These are phyloP conservation scores for Coptotermes formosanus DNA, from an alignment of 1,140 invertebrate species.

Conservation along the genomic window DNA sequence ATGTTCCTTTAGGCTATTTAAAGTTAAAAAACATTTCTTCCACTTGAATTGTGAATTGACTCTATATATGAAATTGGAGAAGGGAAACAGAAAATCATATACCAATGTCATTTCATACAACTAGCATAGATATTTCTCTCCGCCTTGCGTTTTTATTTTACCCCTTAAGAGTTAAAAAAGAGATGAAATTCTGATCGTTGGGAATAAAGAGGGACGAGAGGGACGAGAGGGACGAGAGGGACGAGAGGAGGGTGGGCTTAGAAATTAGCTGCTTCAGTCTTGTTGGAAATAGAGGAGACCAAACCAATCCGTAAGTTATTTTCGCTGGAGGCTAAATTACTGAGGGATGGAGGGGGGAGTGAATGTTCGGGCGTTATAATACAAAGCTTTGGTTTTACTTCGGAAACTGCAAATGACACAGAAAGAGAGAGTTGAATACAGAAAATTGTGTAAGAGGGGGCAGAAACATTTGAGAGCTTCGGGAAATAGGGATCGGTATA, in stretches of 20 bases:
- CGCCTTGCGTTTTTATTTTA: slow-evolving; percentile 6
- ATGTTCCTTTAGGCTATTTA: slow-evolving; percentile 14
- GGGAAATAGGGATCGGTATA: not conserved
- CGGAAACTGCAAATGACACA: slow-evolving; percentile 27
- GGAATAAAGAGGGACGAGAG: not conserved
- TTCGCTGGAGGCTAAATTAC: slow-evolving; percentile 10
- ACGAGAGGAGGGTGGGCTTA: not conserved
- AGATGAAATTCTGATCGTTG: slow-evolving; percentile 18
- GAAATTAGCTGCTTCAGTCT: slow-evolving; percentile 11
- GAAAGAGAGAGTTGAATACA: slow-evolving; percentile 13
- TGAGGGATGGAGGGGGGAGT: not conserved
- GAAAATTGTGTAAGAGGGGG: not conserved
- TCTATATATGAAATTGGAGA: slow-evolving; percentile 1
- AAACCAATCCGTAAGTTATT: slow-evolving; percentile 16
- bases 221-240: not conserved
- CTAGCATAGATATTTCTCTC: not conserved
- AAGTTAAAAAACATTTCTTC: slow-evolving; percentile 27
- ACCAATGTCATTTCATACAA: not conserved
- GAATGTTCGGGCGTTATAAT: slow-evolving; percentile 4
- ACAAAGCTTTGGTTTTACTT: slow-evolving; percentile 19
- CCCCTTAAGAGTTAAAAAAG: slow-evolving; percentile 18
- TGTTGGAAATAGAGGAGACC: slow-evolving; percentile 3
- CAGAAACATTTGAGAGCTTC: not conserved
- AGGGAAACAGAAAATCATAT: slow-evolving; percentile 13
- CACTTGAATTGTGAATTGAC: slow-evolving; percentile 22